Percentiles rank a stretch among this genome's conserved stretches.
phyloP scores from a whole-genome alignment of 2,797 vertebrate species.

The Clamator glandarius region DNA sequence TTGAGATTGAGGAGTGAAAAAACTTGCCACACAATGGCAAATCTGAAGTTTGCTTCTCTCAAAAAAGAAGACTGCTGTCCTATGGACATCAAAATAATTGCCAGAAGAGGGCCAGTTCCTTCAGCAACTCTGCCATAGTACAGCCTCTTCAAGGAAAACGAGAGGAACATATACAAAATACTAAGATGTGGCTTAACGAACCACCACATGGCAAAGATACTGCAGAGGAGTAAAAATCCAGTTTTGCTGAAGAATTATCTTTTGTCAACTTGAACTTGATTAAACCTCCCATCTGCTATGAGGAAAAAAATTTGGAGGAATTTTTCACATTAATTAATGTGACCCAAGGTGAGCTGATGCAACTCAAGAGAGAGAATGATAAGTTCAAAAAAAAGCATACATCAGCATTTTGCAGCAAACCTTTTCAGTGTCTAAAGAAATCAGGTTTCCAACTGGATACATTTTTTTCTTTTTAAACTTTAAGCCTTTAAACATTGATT shows the following conservation, averaged over 20 bases:
- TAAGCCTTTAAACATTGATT: not conserved
- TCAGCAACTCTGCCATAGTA: not conserved
- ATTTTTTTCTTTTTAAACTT: not conserved
- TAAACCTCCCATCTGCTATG: not conserved
- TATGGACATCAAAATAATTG: not conserved
- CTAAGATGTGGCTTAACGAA: not conserved
- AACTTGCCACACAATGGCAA: not conserved
- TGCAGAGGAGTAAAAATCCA: not conserved
- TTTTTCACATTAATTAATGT: not conserved
- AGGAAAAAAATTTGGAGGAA: not conserved
- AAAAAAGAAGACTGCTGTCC: not conserved
- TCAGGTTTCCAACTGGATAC: not conserved
- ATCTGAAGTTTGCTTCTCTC: not conserved
- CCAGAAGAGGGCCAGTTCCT: not conserved
- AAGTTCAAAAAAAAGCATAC: not conserved
- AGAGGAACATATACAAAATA: not conserved
- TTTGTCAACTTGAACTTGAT: not conserved
- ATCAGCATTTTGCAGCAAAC: not conserved
- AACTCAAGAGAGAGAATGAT: not conserved
- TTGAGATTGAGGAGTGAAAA: not conserved
- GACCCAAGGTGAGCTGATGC: not conserved
- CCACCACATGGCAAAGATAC: not conserved
- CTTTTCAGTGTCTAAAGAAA: constrained; percentile 29
- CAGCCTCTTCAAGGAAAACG: not conserved
- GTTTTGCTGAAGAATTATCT: not conserved